These are phyloP conservation scores for Amorpha juglandis DNA, from an alignment of 2,888 invertebrate genomes.

Conservation along the genomic window DNA sequence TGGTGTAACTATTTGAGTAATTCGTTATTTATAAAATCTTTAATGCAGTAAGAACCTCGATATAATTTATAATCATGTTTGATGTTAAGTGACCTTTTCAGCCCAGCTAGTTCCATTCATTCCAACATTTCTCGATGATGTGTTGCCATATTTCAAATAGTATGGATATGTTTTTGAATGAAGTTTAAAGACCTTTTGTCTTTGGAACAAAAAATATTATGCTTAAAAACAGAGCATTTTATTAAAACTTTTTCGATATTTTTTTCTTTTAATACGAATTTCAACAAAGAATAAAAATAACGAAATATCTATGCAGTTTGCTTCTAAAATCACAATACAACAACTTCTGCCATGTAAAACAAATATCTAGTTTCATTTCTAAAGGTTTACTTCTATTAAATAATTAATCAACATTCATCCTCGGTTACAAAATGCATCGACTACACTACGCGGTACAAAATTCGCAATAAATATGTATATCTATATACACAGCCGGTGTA, in stretches of 20 bases:
- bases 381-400: background rate
- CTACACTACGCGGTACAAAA: slow-evolving; percentile 17
- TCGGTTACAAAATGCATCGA: slow-evolving; percentile 8
- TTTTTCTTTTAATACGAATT: background rate
- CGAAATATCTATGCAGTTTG: background rate
- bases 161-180: slow-evolving; percentile 16
- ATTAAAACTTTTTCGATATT: background rate
- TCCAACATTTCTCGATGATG: background rate
- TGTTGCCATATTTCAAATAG: slow-evolving; percentile 15
- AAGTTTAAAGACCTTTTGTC: slow-evolving; percentile 20
- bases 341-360: background rate
- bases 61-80: no score
- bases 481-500: slow-evolving; percentile 36
- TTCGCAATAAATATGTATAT: slow-evolving; percentile 24
- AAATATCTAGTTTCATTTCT: background rate
- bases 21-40: no score
- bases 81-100: background rate
- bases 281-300: background rate
- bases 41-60: no score
- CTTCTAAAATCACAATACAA: background rate
- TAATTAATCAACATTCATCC: background rate
- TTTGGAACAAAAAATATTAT: background rate
- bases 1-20: no score
- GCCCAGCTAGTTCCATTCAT: background rate
- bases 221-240: background rate